Conservation (phyloP, 2,888 invertebrate genomes). For the Aphrophora alni region DNA sequence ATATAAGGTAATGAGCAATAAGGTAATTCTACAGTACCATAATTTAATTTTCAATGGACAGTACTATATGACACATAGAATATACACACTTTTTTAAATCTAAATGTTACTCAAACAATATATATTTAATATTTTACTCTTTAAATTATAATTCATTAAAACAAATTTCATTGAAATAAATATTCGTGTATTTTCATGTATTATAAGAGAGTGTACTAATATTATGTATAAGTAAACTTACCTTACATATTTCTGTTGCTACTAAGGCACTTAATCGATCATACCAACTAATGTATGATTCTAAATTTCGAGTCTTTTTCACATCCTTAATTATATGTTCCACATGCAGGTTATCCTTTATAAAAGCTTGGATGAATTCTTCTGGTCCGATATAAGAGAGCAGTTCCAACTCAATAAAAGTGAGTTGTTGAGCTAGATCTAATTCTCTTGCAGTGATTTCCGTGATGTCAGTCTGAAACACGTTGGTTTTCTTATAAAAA, state of each 20-base stretch:
- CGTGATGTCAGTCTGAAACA: constrained; percentile 69
- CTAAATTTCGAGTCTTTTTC: constrained; percentile 92
- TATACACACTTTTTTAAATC: no score
- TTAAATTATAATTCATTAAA: no score
- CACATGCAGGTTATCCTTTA: constrained; percentile 69
- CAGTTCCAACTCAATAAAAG: constrained; percentile 91
- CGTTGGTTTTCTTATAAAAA: background rate
- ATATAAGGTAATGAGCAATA: no score
- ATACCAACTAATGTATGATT: constrained; percentile 97
- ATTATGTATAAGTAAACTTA: no score
- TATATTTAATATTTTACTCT: no score
- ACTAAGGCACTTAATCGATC: constrained; percentile 94
- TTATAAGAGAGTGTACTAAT: no score
- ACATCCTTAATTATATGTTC: constrained; percentile 77
- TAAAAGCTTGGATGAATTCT: constrained; percentile 95
- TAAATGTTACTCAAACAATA: no score
- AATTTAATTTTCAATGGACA: no score
- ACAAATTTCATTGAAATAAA: no score
- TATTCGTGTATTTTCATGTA: no score
- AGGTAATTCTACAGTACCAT: no score
- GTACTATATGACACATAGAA: no score
- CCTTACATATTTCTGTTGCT: constrained; percentile 94
- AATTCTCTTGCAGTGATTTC: constrained; percentile 81
- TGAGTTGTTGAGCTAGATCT: constrained; percentile 89
- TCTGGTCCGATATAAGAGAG: constrained; percentile 96